These are phyloP conservation scores for Branchellion lobata DNA, from an alignment of 2,888 invertebrate genomes.

Conservation along the genomic window DNA sequence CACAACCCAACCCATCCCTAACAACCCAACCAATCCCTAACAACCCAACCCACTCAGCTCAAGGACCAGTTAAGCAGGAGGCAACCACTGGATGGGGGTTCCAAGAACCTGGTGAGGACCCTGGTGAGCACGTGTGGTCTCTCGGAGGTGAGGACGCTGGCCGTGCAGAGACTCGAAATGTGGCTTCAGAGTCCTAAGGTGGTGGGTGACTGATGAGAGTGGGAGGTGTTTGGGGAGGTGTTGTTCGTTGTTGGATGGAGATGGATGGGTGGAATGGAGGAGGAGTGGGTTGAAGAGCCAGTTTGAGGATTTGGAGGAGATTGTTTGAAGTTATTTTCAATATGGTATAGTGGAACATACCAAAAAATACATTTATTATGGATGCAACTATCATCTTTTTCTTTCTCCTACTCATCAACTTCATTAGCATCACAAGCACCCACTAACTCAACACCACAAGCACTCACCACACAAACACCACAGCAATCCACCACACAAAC, in stretches of 20 bases:
- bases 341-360: no score
- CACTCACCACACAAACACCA: no score
- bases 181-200: conserved; percentile 93
- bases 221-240: not conserved
- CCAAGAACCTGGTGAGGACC: conserved; percentile 80
- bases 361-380: no score
- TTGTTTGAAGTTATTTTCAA: not conserved
- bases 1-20: not conserved
- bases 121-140: conserved; percentile 82
- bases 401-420: no score
- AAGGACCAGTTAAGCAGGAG: conserved; percentile 82
- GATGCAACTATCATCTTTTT: no score
- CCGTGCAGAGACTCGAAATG: conserved; percentile 79
- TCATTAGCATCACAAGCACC: no score
- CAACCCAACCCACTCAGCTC: conserved; percentile 64
- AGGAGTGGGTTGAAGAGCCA: no score
- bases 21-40: not conserved
- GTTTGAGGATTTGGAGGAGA: no score
- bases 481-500: no score
- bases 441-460: no score
- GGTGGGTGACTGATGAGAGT: not conserved
- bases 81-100: conserved; percentile 76
- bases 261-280: no score
- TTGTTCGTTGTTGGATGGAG: no score
- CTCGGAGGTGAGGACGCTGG: conserved; percentile 78